phyloP scores from a whole-genome alignment of 2,113 vertebrate species.

The Dendrocopos noguchii region DNA sequence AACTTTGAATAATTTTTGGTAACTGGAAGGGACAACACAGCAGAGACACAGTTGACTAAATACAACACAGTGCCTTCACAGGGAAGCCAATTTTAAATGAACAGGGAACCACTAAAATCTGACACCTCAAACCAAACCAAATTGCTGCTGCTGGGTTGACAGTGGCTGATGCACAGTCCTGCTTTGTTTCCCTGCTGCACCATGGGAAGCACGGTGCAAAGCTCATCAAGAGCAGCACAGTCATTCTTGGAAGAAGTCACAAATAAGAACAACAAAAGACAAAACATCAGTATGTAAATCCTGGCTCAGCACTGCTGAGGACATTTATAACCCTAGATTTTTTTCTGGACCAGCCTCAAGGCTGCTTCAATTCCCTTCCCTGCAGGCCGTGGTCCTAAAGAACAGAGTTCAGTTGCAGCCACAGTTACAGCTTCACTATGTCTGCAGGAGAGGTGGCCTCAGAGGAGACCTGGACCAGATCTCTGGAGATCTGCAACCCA shows the following conservation, averaged over 20 bases:
- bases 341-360: background rate
- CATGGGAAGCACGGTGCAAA: background rate
- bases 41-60: background rate
- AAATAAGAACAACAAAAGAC: background rate
- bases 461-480: background rate
- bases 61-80: background rate
- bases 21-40: background rate
- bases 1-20: background rate
- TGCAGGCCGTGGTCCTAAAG: background rate
- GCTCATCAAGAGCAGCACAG: background rate
- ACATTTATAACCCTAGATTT: background rate
- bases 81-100: constrained; percentile 39
- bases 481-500: background rate
- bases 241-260: background rate
- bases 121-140: background rate
- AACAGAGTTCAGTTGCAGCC: background rate
- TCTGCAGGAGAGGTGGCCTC: background rate
- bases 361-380: background rate
- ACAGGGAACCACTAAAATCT: background rate
- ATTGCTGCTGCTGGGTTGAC: background rate
- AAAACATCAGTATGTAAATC: background rate
- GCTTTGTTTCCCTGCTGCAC: background rate
- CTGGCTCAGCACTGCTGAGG: background rate
- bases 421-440: background rate
- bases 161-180: background rate